Conservation (phyloP, 1,140 invertebrate species). For the Bathynomus jamesi region DNA sequence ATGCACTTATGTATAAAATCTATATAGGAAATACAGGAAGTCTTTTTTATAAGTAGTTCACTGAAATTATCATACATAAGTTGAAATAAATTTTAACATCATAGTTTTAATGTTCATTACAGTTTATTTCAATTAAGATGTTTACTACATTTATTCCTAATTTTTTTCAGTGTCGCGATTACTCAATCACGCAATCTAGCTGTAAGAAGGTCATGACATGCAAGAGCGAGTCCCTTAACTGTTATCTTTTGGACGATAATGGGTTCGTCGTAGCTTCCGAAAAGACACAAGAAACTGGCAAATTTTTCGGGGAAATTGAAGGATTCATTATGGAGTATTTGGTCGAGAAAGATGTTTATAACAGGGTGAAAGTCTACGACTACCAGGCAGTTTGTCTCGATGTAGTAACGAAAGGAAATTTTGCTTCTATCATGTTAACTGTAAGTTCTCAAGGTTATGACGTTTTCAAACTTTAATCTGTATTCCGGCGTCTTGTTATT, state of each 20-base stretch:
- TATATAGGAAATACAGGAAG: too few relatives aligned
- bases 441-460: slow-evolving; percentile 55
- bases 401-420: slow-evolving; percentile 45
- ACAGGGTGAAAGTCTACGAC: slow-evolving; percentile 72
- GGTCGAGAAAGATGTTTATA: slow-evolving; percentile 81
- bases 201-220: slow-evolving; percentile 54
- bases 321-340: slow-evolving; percentile 90
- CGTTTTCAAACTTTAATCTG: too few relatives aligned
- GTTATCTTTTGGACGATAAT: slow-evolving; percentile 85
- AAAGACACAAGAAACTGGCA: slow-evolving; percentile 67
- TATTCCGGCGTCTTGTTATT: too few relatives aligned
- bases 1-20: too few relatives aligned
- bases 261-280: slow-evolving; percentile 89
- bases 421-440: slow-evolving; percentile 42
- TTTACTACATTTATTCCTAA: too few relatives aligned
- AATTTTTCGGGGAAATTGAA: slow-evolving; percentile 87
- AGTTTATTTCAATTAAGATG: too few relatives aligned
- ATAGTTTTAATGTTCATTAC: too few relatives aligned
- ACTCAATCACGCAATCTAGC: not conserved
- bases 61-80: too few relatives aligned
- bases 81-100: too few relatives aligned
- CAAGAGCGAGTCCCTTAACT: slow-evolving; percentile 74
- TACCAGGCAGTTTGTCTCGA: slow-evolving; percentile 81
- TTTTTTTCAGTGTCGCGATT: not conserved
- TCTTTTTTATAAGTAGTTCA: too few relatives aligned